Evolutionary conservation across 2,113 vertebrate genomes (phyloP).

Genomic region (Perca flavescens): DNA sequence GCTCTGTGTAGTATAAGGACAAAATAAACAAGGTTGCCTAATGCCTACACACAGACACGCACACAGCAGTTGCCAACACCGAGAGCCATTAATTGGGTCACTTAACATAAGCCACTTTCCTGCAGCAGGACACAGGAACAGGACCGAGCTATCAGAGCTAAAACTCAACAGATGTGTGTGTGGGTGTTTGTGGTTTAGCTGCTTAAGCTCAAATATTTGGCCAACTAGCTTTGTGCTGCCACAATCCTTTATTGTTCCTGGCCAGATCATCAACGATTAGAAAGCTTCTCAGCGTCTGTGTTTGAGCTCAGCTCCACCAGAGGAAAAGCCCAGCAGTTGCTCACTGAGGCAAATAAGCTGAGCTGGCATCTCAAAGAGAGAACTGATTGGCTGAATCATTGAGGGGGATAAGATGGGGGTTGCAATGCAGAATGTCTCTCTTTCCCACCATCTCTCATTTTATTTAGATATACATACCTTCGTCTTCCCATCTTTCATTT

Average conservation of each 20-base stretch:
- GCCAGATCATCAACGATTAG: constrained; percentile 59
- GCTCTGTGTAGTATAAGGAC: constrained; percentile 1
- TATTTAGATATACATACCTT: not conserved
- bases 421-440: constrained; percentile 43
- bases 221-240: constrained; percentile 52
- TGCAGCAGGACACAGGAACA: constrained; percentile 26
- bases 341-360: constrained; percentile 29
- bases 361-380: constrained; percentile 37
- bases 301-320: constrained; percentile 37
- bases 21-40: not conserved
- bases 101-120: constrained; percentile 39
- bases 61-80: constrained; percentile 12
- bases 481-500: not conserved
- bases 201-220: constrained; percentile 53
- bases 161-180: constrained; percentile 58
- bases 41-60: constrained; percentile 15
- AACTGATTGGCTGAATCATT: constrained; percentile 61
- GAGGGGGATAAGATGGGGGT: constrained; percentile 8
- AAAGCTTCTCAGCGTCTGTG: constrained; percentile 52
- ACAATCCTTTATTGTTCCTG: constrained; percentile 64
- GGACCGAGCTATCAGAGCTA: constrained; percentile 23
- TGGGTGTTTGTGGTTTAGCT: constrained; percentile 35
- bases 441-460: not conserved
- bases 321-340: constrained; percentile 42
- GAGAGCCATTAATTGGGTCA: constrained; percentile 55